Conservation (phyloP, 2,113 vertebrate species). For the Nothocercus julius region DNA sequence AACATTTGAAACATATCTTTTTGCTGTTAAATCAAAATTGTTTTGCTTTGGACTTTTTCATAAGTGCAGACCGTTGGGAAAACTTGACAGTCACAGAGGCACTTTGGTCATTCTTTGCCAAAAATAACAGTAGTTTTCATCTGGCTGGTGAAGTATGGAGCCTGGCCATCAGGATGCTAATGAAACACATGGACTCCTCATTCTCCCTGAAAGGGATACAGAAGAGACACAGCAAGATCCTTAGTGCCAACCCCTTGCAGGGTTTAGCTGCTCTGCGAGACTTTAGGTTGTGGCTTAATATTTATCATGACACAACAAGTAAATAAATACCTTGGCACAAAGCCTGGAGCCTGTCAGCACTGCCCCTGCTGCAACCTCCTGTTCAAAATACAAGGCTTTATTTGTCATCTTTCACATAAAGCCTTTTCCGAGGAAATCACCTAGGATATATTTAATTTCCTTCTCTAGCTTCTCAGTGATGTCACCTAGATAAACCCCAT, state of each 20-base stretch:
- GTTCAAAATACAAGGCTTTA: constrained; percentile 14
- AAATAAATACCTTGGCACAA: constrained; percentile 61
- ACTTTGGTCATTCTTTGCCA: not conserved
- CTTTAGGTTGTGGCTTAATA: constrained; percentile 31
- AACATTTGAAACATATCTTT: not conserved
- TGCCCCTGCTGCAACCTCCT: constrained; percentile 15
- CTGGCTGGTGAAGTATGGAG: not conserved
- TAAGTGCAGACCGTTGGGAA: not conserved
- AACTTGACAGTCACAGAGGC: not conserved
- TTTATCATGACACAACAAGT: constrained; percentile 48
- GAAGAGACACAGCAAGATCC: not conserved
- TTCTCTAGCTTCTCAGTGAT: not conserved
- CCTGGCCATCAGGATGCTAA: accelerated
- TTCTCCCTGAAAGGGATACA: not conserved
- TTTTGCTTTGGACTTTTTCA: not conserved
- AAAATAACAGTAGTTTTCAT: not conserved
- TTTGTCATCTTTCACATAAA: constrained; percentile 29
- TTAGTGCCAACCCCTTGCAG: not conserved
- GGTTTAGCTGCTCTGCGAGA: not conserved
- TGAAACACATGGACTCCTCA: not conserved
- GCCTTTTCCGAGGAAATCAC: not conserved
- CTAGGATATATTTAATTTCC: constrained; percentile 30
- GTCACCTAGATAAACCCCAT: not conserved
- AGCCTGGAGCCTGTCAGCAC: constrained; percentile 45
- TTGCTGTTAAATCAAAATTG: not conserved